A percentile compares a stretch with the other conserved stretches of the same genome.
phyloP scores from a whole-genome alignment of 2,797 vertebrate species.

The Gymnopithys bicolor region DNA sequence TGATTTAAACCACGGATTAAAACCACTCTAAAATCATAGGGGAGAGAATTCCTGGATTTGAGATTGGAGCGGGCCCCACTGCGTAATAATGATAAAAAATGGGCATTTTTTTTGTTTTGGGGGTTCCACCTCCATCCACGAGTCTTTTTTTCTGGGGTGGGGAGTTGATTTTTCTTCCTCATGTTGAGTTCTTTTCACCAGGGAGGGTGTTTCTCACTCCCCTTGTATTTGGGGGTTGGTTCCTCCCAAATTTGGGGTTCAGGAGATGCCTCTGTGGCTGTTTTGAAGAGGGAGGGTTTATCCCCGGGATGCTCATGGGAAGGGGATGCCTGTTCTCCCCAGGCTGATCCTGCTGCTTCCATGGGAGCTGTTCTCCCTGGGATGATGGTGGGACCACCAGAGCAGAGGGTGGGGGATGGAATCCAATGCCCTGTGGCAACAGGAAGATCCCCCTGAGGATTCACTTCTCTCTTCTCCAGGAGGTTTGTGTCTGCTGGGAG shows the following conservation, averaged over 20 bases:
- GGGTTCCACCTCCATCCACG: neutral
- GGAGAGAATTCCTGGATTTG: neutral
- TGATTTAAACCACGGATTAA: neutral
- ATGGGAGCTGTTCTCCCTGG: neutral
- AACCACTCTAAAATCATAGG: rapidly evolving
- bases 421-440: rapidly evolving
- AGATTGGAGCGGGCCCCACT: rapidly evolving
- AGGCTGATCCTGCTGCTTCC: rapidly evolving
- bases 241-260: rapidly evolving
- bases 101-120: neutral
- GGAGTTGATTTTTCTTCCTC: neutral
- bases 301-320: rapidly evolving
- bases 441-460: neutral
- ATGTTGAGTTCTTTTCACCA: rapidly evolving
- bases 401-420: rapidly evolving
- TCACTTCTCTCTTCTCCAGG: constrained; percentile 67
- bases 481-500: constrained; percentile 93
- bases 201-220: neutral
- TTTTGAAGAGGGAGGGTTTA: neutral
- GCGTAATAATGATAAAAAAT: neutral
- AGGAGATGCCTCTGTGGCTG: rapidly evolving
- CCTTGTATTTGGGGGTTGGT: rapidly evolving
- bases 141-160: neutral
- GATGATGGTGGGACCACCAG: rapidly evolving
- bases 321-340: rapidly evolving